Percentiles rank a stretch among this genome's conserved stretches.
phyloP scores from a whole-genome alignment of 2,797 vertebrate genomes.

The Accipiter fasciatus region DNA sequence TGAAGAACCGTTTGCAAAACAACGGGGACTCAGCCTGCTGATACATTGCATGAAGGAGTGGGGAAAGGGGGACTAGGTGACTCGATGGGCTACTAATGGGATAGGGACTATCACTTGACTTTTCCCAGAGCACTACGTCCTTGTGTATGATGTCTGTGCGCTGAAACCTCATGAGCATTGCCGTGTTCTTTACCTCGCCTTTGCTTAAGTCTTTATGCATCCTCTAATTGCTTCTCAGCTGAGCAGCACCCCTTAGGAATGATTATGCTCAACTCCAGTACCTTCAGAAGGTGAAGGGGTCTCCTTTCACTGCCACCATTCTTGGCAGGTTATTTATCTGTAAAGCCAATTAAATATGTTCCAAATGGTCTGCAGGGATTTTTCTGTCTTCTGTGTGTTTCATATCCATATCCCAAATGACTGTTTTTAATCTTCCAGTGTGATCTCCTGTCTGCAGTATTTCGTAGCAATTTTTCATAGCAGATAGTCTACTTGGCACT shows the following conservation, averaged over 20 bases:
- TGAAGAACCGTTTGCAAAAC: not conserved
- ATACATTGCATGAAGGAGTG: not conserved
- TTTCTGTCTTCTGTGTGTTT: not conserved
- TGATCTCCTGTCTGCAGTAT: not conserved
- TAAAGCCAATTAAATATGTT: not conserved
- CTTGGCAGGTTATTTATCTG: not conserved
- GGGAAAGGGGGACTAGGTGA: not conserved
- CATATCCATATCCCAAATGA: not conserved
- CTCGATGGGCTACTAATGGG: not conserved
- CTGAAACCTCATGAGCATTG: not conserved
- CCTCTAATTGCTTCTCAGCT: not conserved
- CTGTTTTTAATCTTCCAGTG: not conserved
- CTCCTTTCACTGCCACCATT: not conserved
- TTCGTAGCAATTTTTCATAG: not conserved
- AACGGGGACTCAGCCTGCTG: not conserved
- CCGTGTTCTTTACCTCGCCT: not conserved
- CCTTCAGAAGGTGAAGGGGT: not conserved
- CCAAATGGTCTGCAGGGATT: not conserved
- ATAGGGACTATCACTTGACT: not conserved
- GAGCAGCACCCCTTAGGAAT: not conserved
- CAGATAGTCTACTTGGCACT: not conserved
- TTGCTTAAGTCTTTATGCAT: not conserved
- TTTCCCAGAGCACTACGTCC: not conserved
- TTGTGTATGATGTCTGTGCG: not conserved
- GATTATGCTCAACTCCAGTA: not conserved